Percentiles rank a stretch among this genome's conserved stretches.
These are phyloP conservation scores for Barnardius zonarius DNA, from an alignment of 2,113 vertebrate species.

Conservation along the genomic window DNA sequence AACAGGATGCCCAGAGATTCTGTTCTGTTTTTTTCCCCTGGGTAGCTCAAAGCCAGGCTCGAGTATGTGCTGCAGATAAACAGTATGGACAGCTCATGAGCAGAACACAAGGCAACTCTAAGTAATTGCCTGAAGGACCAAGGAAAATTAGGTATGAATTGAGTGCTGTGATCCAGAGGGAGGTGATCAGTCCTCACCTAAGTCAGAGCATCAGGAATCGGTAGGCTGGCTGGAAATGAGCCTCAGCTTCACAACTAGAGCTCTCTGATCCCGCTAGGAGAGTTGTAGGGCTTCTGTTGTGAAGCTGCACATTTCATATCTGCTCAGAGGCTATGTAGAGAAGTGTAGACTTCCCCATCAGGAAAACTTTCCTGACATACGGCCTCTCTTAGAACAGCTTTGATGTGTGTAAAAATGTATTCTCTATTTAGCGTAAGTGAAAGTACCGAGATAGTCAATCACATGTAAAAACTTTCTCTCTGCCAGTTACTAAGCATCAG, in stretches of 20 bases:
- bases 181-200: not conserved
- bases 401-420: not conserved
- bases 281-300: not conserved
- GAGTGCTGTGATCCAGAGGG: not conserved
- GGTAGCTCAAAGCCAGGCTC: not conserved
- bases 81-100: not conserved
- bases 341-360: not conserved
- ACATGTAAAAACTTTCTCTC: not conserved
- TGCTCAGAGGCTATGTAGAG: not conserved
- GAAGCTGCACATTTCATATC: not conserved
- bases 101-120: not conserved
- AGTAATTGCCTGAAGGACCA: not conserved
- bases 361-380: not conserved
- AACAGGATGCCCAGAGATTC: not conserved
- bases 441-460: conserved; percentile 1
- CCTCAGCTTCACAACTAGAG: not conserved
- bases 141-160: not conserved
- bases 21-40: not conserved
- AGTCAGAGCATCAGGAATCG: not conserved
- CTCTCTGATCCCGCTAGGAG: not conserved
- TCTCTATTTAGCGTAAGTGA: conserved; percentile 1
- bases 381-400: not conserved
- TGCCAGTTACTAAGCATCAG: conserved; percentile 11
- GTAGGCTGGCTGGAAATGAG: not conserved
- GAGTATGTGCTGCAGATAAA: not conserved